Evolutionary conservation across 1,140 invertebrate genomes (phyloP), one percentile per base, ranked within the genome.

Genomic region (Anastatus disparis): DNA sequence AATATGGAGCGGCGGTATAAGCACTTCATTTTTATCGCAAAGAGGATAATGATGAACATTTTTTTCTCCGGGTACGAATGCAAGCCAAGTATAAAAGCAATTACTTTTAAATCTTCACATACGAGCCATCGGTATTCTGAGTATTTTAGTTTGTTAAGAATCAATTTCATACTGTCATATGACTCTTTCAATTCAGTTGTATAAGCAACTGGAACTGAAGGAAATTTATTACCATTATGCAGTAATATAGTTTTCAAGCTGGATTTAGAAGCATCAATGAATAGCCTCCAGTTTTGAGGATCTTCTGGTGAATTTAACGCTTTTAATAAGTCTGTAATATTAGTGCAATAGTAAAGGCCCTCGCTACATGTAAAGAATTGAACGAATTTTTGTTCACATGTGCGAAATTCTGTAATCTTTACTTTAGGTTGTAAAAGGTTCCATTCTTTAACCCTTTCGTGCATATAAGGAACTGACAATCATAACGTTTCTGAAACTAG

Each of bases 1-100:
- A 17, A 85, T 81, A 71, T 85, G 80, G 26, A 85, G 74, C 40
- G 78, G 81, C 53, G 79, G 78, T 59, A 84, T 58, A 31, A 85
- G 61, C 17, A 85, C 69, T 29, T 81, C 76, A 26, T 76, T 22
- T 10, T 68, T 26, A 24, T 82, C 76, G 22, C 82, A 70, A 63
- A 84, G 58, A 38, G 78, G 64, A 50, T 79, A 65, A 29, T 59
- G 70, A 63, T 77, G 17, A 78, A 84, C 77, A 69, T 85, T 85
- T 6, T 6, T 6, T 35, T 35, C 4, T 6, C 31, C 31, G 4
- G 22, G 2, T 50, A n/a, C 15, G 17, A 8, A 2, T 53, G 6
- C 17, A n/a, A n/a, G 13, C 24, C 50, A 10, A 15, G 3, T 9
- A 53, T 2, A 15, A 53, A 29, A 9, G 26, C 15, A 9, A 29